These are phyloP conservation scores for Acropternis orthonyx DNA, from an alignment of 2,797 vertebrate genomes.

Conservation along the genomic window DNA sequence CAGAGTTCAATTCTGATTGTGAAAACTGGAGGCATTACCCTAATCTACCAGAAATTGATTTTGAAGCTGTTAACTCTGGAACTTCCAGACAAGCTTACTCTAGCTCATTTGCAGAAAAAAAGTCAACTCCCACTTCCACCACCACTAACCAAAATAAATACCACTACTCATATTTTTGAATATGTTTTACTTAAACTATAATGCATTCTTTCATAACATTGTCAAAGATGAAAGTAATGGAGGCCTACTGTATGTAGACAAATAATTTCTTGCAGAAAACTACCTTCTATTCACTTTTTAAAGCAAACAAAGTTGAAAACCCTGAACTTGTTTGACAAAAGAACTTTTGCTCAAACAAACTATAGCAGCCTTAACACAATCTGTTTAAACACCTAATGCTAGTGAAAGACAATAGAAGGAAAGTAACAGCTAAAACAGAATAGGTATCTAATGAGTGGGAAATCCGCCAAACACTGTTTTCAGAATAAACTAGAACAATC, in stretches of 20 bases:
- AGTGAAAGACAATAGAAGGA: slow-evolving; percentile 13
- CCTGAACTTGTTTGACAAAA: not conserved
- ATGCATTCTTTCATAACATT: not conserved
- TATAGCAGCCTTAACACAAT: not conserved
- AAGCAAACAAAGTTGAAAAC: not conserved
- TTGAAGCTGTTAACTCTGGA: not conserved
- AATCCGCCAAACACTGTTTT: not conserved
- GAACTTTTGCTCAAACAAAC: not conserved
- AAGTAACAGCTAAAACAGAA: not conserved
- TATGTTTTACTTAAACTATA: not conserved
- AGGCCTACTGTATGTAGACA: not conserved
- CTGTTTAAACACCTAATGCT: slow-evolving; percentile 4
- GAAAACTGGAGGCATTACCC: not conserved
- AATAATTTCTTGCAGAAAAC: not conserved
- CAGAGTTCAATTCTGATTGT: not conserved
- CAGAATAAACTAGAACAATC: not conserved
- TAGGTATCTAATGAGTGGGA: not conserved
- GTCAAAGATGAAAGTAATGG: not conserved
- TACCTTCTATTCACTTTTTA: not conserved
- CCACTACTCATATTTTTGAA: not conserved
- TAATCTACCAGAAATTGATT: not conserved
- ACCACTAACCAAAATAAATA: not conserved
- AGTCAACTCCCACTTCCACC: accelerated
- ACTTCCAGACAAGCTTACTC: not conserved
- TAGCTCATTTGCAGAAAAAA: not conserved